These are phyloP conservation scores for Campylorhamphus procurvoides DNA, from an alignment of 2,113 vertebrate genomes.

Conservation along the genomic window DNA sequence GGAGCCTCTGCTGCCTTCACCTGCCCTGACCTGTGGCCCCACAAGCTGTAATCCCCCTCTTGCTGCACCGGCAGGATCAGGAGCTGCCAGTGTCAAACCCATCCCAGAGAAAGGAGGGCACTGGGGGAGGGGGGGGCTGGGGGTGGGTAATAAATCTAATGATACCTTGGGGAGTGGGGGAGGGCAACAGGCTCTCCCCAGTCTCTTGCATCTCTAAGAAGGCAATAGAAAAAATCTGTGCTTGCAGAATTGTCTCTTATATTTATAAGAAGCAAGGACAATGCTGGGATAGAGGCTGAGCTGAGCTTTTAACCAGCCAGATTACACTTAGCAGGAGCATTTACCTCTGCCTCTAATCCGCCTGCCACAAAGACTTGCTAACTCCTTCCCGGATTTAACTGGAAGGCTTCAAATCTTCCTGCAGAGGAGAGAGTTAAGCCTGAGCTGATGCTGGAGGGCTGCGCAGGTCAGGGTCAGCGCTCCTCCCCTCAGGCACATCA, in stretches of 20 bases:
- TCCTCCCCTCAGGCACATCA: not conserved
- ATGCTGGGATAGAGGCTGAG: slow-evolving; percentile 49
- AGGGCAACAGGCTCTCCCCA: not conserved
- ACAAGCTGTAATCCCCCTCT: not conserved
- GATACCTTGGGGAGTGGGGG: not conserved
- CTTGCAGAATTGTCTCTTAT: slow-evolving; percentile 8
- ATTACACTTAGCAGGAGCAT: slow-evolving; percentile 58
- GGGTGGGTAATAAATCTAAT: not conserved
- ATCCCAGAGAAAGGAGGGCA: not conserved
- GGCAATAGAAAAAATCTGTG: not conserved
- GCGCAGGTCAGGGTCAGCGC: fast-evolving
- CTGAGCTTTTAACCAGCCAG: slow-evolving; percentile 57
- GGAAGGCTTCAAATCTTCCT: slow-evolving; percentile 31
- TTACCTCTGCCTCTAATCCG: slow-evolving; percentile 61
- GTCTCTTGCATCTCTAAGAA: not conserved
- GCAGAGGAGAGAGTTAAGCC: slow-evolving; percentile 32
- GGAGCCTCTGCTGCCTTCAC: slow-evolving; percentile 26
- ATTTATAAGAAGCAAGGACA: slow-evolving; percentile 51
- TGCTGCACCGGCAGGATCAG: slow-evolving; percentile 41
- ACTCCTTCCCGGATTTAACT: slow-evolving; percentile 59
- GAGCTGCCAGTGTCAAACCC: not conserved
- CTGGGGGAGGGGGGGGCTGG: fast-evolving
- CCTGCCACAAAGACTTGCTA: slow-evolving; percentile 56
- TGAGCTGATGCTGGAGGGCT: not conserved
- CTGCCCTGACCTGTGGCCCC: not conserved